These are phyloP conservation scores for Leptopilina myrica DNA, from an alignment of 2,888 invertebrate genomes.

Conservation along the genomic window DNA sequence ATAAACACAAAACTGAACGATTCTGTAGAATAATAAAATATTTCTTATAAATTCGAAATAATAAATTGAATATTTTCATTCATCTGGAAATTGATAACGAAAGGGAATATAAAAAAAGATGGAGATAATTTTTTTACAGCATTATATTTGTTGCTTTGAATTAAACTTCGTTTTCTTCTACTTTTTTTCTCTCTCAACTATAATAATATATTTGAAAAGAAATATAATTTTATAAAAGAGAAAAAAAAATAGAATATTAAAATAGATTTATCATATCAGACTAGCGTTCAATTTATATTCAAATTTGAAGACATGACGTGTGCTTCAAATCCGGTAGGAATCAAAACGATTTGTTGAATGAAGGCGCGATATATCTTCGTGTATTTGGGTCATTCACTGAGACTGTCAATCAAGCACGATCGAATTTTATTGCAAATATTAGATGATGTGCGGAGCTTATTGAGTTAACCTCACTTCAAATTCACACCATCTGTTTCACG, in stretches of 20 bases:
- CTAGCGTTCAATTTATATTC: slow-evolving; percentile 12
- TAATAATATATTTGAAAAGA: too few species aligned
- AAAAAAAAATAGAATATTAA: slow-evolving; percentile 2
- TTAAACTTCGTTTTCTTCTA: too few species aligned
- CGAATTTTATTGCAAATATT: slow-evolving; percentile 8
- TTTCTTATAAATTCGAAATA: too few species aligned
- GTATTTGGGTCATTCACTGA: slow-evolving; percentile 11
- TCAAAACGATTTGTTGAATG: slow-evolving; percentile 6
- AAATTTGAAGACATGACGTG: slow-evolving; percentile 15
- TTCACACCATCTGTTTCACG: neutral
- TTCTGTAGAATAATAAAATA: too few species aligned
- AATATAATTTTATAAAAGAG: slow-evolving; percentile 2
- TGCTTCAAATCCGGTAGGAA: neutral
- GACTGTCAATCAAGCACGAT: slow-evolving; percentile 3
- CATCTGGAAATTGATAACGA: too few species aligned
- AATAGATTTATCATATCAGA: slow-evolving; percentile 11
- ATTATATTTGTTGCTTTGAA: too few species aligned
- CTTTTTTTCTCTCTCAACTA: too few species aligned
- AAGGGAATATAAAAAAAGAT: too few species aligned
- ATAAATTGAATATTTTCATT: too few species aligned
- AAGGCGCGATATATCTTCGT: slow-evolving; percentile 4
- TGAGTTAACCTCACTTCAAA: neutral
- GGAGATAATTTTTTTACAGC: too few species aligned
- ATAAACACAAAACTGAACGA: too few species aligned
- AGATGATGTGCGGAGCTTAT: neutral